These are phyloP conservation scores for Zaprionus gabonicus DNA, from an alignment of 1,140 invertebrate genomes.

Conservation along the genomic window DNA sequence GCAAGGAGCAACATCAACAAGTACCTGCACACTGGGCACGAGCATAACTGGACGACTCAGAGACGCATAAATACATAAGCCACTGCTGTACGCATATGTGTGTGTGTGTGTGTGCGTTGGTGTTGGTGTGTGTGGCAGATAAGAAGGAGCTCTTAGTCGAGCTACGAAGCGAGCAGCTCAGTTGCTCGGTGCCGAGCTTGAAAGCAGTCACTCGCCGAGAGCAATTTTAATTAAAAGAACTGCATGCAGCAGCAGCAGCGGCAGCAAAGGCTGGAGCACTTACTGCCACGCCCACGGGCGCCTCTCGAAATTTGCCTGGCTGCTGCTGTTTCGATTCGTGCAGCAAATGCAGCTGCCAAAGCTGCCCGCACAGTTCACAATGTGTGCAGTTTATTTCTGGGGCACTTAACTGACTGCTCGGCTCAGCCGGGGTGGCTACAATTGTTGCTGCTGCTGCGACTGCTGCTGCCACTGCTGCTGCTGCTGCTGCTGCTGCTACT, in stretches of 20 bases:
- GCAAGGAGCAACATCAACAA: slow-evolving; percentile 55
- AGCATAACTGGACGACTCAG: slow-evolving; percentile 43
- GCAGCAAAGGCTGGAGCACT: background rate
- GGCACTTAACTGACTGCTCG: slow-evolving; percentile 73
- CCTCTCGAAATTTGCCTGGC: slow-evolving; percentile 15
- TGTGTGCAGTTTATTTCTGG: slow-evolving; percentile 78
- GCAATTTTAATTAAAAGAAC: slow-evolving; percentile 66
- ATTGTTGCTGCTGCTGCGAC: slow-evolving; percentile 19
- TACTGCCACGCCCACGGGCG: slow-evolving; percentile 13
- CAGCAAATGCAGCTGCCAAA: slow-evolving; percentile 56
- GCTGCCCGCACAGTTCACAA: slow-evolving; percentile 60
- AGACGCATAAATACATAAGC: slow-evolving; percentile 70
- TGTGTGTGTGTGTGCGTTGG: background rate
- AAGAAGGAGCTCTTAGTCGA: background rate
- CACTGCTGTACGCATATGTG: slow-evolving; percentile 40
- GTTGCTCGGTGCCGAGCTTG: background rate
- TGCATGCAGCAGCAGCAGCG: background rate
- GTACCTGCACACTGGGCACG: slow-evolving; percentile 49
- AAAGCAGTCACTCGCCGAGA: slow-evolving; percentile 24
- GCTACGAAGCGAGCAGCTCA: background rate
- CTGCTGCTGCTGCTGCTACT: slow-evolving; percentile 17
- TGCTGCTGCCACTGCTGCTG: slow-evolving; percentile 2
- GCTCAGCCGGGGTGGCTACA: slow-evolving; percentile 44
- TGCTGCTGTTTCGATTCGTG: slow-evolving; percentile 44
- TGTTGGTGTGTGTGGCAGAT: slow-evolving; percentile 3